phyloP scores from a whole-genome alignment of 1,140 invertebrate species.

The Monochamus saltuarius region DNA sequence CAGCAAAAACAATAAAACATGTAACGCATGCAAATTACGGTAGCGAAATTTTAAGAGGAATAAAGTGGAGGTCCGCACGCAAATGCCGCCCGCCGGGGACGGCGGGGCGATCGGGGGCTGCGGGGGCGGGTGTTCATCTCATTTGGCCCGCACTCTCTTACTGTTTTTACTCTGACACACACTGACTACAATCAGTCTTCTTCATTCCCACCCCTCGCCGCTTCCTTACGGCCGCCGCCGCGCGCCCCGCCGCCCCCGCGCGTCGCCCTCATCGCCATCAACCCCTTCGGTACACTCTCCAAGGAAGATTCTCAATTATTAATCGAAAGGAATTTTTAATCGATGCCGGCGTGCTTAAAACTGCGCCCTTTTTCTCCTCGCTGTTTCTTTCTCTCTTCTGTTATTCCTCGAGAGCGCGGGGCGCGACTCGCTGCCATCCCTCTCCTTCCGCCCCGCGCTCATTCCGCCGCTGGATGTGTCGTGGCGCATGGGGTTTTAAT shows the following conservation, averaged over 20 bases:
- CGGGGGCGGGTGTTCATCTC: constrained; percentile 28
- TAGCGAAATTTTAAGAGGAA: constrained; percentile 24
- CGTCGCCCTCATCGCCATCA: constrained; percentile 43
- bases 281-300: constrained; percentile 50
- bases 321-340: constrained; percentile 54
- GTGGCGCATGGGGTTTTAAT: not conserved
- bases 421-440: not conserved
- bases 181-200: constrained; percentile 51
- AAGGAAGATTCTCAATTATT: constrained; percentile 53
- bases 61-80: constrained; percentile 14
- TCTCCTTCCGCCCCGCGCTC: not conserved
- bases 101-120: constrained; percentile 21
- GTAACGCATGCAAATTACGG: constrained; percentile 24
- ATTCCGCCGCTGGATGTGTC: too few species aligned
- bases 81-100: constrained; percentile 5
- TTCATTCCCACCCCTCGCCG: constrained; percentile 33
- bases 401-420: constrained; percentile 19
- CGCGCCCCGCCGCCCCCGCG: constrained; percentile 16
- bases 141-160: constrained; percentile 38
- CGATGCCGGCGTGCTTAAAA: constrained; percentile 49
- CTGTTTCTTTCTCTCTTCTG: constrained; percentile 26
- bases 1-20: constrained; percentile 21
- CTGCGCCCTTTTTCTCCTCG: constrained; percentile 41
- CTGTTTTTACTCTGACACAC: constrained; percentile 49
- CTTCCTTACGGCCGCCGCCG: constrained; percentile 20